Percentiles rank a stretch among this genome's conserved stretches.
phyloP scores from a whole-genome alignment of 2,888 invertebrate genomes.

The Troides aeacus region DNA sequence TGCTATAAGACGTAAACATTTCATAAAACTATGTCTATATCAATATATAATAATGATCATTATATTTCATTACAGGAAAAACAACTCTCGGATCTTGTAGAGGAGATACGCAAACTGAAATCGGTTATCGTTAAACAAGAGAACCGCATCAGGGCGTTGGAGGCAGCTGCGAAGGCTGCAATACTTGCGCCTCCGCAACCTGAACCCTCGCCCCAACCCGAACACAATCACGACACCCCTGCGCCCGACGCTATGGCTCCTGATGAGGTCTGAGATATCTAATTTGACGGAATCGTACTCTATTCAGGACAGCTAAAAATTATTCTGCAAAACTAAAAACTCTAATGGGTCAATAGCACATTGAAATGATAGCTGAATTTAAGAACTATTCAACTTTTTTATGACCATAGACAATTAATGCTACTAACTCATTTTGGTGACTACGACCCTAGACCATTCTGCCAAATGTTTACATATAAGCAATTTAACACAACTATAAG shows the following conservation, averaged over 20 bases:
- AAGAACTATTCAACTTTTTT: not conserved
- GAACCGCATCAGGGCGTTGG: conserved; percentile 89
- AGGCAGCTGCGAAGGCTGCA: conserved; percentile 75
- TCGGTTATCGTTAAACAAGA: conserved; percentile 97
- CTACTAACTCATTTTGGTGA: not conserved
- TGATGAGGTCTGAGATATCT: conserved; percentile 76
- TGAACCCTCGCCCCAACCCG: conserved; percentile 43
- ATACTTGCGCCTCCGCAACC: conserved; percentile 48
- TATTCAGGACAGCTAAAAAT: conserved; percentile 14
- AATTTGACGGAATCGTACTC: not conserved
- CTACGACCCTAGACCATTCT: not conserved
- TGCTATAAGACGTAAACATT: too few relatives aligned
- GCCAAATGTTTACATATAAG: conserved; percentile 1
- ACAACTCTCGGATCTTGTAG: conserved; percentile 89
- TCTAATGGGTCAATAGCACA: not conserved
- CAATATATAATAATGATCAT: not conserved
- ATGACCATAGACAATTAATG: not conserved
- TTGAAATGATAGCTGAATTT: not conserved
- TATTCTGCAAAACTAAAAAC: not conserved
- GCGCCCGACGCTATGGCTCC: conserved; percentile 73
- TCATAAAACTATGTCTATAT: not conserved
- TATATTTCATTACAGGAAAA: conserved; percentile 79
- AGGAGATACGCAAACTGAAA: conserved; percentile 94
- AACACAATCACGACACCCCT: conserved; percentile 49
- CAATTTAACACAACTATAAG: not conserved